phyloP scores from a whole-genome alignment of 1,140 invertebrate genomes.

The Brachionus angularis region DNA sequence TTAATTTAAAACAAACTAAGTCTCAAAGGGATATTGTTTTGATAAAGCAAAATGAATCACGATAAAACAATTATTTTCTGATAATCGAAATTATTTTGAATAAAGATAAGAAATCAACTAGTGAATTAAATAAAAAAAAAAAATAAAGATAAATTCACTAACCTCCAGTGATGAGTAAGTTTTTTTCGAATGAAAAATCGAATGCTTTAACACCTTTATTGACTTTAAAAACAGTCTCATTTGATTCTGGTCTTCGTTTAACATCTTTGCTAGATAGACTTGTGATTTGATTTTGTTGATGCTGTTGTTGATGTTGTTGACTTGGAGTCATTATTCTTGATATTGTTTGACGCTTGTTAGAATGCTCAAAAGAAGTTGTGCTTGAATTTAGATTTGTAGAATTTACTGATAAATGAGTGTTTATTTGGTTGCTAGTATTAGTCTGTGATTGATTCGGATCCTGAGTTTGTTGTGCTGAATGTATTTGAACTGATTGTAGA shows the following conservation, averaged over 20 bases:
- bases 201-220: conserved; percentile 59
- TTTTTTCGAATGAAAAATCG: conserved; percentile 57
- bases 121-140: conserved; percentile 4
- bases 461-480: background rate
- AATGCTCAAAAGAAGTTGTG: background rate
- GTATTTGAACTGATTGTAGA: background rate
- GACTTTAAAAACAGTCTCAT: conserved; percentile 56
- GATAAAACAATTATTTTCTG: too few species aligned
- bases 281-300: conserved; percentile 42
- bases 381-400: background rate
- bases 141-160: conserved; percentile 36
- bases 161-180: conserved; percentile 57
- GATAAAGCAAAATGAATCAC: too few species aligned
- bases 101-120: too few species aligned
- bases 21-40: too few species aligned
- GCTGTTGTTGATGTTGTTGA: background rate
- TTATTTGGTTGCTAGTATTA: background rate
- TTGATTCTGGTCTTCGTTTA: conserved; percentile 50
- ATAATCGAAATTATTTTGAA: too few species aligned
- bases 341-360: conserved; percentile 2
- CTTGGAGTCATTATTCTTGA: background rate
- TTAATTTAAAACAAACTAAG: too few species aligned
- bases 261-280: conserved; percentile 15
- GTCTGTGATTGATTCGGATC: background rate
- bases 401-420: background rate